Evolutionary conservation across 1,140 invertebrate species (phyloP).

Genomic region (Bombus vancouverensis): DNA sequence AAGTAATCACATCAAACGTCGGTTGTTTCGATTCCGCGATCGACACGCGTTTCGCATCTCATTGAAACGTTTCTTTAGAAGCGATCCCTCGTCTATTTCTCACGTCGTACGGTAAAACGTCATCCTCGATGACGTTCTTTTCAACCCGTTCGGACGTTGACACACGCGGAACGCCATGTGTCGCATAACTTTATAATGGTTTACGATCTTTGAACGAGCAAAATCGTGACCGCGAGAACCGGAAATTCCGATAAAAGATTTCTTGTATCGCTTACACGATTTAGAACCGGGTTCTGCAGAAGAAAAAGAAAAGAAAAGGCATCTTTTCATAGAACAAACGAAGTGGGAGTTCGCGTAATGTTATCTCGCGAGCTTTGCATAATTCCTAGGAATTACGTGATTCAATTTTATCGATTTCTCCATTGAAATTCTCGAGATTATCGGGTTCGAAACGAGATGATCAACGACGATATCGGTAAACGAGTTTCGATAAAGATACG

Average conservation of each 20-base stretch:
- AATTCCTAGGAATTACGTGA: neutral
- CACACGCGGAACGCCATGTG: neutral
- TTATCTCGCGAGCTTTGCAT: neutral
- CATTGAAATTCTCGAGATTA: too few relatives aligned
- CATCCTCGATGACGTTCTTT: neutral
- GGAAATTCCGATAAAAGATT: conserved; percentile 29
- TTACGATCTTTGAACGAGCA: neutral
- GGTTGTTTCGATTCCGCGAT: neutral
- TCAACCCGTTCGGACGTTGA: neutral
- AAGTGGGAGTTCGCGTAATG: neutral
- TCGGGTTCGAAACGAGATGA: neutral
- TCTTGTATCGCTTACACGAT: neutral
- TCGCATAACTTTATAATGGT: neutral
- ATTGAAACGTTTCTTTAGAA: neutral
- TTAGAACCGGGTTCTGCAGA: neutral
- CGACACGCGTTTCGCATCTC: neutral
- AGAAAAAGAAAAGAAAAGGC: too few relatives aligned
- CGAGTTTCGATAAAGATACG: too few relatives aligned
- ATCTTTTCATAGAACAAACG: neutral
- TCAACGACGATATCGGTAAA: too few relatives aligned
- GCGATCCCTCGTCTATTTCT: neutral
- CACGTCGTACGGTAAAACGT: neutral
- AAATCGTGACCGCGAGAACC: conserved; percentile 1
- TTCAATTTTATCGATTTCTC: too few relatives aligned
- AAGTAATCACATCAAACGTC: neutral